A percentile compares a stretch with the other conserved stretches of the same genome.
Evolutionary conservation across 2,113 vertebrate genomes (phyloP).

Genomic region (Psephotus haematonotus): DNA sequence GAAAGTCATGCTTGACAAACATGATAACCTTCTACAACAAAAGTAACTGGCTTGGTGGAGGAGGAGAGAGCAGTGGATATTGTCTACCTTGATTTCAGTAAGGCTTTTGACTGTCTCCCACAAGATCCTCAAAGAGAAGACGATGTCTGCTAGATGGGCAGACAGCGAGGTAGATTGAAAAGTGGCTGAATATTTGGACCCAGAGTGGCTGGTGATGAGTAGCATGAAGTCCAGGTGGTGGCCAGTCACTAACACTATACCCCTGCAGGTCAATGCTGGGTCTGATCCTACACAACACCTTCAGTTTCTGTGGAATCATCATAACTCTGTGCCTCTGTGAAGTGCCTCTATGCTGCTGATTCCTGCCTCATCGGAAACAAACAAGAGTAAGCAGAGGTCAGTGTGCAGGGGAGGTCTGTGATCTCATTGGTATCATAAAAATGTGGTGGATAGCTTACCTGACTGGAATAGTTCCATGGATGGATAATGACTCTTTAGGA

Average conservation of each 20-base stretch:
- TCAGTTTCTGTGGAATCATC: not conserved
- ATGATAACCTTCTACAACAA: not conserved
- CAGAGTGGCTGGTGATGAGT: not conserved
- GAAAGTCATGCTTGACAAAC: not conserved
- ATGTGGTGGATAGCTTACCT: not conserved
- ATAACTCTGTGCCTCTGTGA: not conserved
- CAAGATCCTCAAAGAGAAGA: not conserved
- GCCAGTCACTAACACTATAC: not conserved
- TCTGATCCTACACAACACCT: not conserved
- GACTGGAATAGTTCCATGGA: not conserved
- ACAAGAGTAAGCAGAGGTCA: not conserved
- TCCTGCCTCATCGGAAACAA: not conserved
- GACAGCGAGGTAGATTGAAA: not conserved
- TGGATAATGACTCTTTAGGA: not conserved
- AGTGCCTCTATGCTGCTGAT: not conserved
- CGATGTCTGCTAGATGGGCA: not conserved
- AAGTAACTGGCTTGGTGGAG: not conserved
- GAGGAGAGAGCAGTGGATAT: not conserved
- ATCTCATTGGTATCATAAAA: rapidly evolving
- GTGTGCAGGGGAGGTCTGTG: not conserved
- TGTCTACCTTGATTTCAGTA: not conserved
- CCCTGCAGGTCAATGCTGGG: not conserved
- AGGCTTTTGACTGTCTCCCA: not conserved
- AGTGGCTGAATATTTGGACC: not conserved
- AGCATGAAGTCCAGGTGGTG: not conserved